These are phyloP conservation scores for Micromys minutus DNA, from an alignment of 2,113 vertebrate species.

Conservation along the genomic window DNA sequence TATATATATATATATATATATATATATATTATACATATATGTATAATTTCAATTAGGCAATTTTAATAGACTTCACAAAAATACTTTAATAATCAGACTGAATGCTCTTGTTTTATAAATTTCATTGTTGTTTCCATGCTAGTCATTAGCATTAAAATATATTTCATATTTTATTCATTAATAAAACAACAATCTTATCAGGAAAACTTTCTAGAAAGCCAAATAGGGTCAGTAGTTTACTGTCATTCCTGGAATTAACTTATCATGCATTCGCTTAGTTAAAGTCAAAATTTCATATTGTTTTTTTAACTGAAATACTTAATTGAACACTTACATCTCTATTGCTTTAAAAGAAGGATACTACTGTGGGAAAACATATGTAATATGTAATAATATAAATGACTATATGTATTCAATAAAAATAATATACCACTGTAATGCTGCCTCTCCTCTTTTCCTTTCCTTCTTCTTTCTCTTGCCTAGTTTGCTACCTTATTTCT, in stretches of 20 bases:
- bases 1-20: not conserved
- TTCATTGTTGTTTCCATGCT: not conserved
- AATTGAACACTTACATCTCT: not conserved
- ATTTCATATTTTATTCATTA: slow-evolving; percentile 46
- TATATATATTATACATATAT: not conserved
- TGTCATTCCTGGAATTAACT: slow-evolving; percentile 37
- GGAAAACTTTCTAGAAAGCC: slow-evolving; percentile 44
- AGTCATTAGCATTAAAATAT: not conserved
- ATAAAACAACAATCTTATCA: slow-evolving; percentile 32
- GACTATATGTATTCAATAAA: slow-evolving; percentile 8
- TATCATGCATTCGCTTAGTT: slow-evolving; percentile 29
- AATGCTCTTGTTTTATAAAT: slow-evolving; percentile 41
- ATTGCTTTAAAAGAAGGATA: not conserved
- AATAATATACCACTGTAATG: not conserved
- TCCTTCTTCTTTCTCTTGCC: not conserved
- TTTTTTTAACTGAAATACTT: slow-evolving; percentile 23
- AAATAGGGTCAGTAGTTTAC: not conserved
- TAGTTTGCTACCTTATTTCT: not conserved
- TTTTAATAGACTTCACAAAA: slow-evolving; percentile 14
- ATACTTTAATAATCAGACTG: not conserved
- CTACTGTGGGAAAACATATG: not conserved
- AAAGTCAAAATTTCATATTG: not conserved
- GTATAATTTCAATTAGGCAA: slow-evolving; percentile 2
- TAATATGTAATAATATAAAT: not conserved
- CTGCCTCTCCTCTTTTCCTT: too few species aligned